phyloP scores from a whole-genome alignment of 1,140 invertebrate species.

The Colletes latitarsis region DNA sequence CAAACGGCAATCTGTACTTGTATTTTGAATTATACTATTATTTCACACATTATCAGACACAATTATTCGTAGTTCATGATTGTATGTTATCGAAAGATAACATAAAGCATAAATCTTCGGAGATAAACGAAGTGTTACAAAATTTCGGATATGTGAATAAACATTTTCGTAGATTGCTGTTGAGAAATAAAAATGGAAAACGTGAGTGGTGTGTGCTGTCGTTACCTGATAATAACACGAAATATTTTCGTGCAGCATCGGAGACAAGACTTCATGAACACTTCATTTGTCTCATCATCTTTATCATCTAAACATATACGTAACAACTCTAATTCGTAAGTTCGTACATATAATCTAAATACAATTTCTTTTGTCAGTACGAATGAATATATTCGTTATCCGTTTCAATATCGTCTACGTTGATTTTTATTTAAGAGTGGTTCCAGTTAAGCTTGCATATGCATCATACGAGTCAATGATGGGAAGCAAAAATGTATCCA shows the following conservation, averaged over 20 bases:
- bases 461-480: slow-evolving; percentile 81
- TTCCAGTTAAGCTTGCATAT: slow-evolving; percentile 83
- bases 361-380: too few relatives aligned
- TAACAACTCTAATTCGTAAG: slow-evolving; percentile 21
- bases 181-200: neutral
- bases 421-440: slow-evolving; percentile 32
- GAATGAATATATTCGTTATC: neutral
- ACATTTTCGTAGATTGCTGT: neutral
- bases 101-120: neutral
- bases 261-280: slow-evolving; percentile 7
- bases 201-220: slow-evolving; percentile 14
- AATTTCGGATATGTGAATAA: slow-evolving; percentile 18
- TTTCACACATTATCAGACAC: neutral
- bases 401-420: neutral
- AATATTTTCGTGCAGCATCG: slow-evolving; percentile 11
- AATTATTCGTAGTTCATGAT: neutral
- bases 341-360: neutral
- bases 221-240: slow-evolving; percentile 1
- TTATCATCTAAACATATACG: slow-evolving; percentile 17
- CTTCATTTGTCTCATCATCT: neutral
- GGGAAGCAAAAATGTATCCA: slow-evolving; percentile 58
- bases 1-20: neutral
- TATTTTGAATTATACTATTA: neutral
- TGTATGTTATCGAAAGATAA: slow-evolving; percentile 16
- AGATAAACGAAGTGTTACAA: neutral